These are phyloP conservation scores for Chalcis sispes DNA, from an alignment of 2,888 invertebrate genomes.

Conservation along the genomic window DNA sequence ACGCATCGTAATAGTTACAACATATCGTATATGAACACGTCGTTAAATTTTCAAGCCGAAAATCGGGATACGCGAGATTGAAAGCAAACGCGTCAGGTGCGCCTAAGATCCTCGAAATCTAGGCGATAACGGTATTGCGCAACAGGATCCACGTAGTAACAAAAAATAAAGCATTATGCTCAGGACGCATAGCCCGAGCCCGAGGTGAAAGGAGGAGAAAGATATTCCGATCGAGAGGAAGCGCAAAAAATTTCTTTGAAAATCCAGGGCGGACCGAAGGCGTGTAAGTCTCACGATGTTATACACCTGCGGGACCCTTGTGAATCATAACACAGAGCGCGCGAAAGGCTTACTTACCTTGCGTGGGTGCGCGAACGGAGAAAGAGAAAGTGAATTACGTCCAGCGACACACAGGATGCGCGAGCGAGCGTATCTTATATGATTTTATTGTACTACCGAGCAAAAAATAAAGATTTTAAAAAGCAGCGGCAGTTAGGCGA, in stretches of 20 bases:
- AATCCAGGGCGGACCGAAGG: not conserved
- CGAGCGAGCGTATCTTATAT: no score
- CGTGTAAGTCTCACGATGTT: slow-evolving; percentile 18
- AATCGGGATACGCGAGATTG: not conserved
- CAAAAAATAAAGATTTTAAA: slow-evolving; percentile 10
- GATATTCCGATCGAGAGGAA: slow-evolving; percentile 10
- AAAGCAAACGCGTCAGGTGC: slow-evolving; percentile 39
- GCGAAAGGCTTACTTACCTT: slow-evolving; percentile 41
- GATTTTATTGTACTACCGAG: not conserved
- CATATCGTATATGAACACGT: not conserved
- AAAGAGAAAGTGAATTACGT: slow-evolving; percentile 13
- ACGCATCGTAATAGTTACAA: slow-evolving; percentile 7
- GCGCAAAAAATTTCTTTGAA: slow-evolving; percentile 38
- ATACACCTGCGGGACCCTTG: slow-evolving; percentile 41
- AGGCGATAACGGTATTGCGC: slow-evolving; percentile 47
- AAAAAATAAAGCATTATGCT: not conserved
- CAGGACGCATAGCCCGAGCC: no score
- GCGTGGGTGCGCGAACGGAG: slow-evolving; percentile 12
- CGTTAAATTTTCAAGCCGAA: not conserved
- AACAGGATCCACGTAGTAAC: slow-evolving; percentile 6
- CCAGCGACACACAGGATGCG: slow-evolving; percentile 10
- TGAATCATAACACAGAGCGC: slow-evolving; percentile 24
- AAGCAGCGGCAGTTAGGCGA: not conserved
- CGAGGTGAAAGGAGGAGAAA: slow-evolving; percentile 23
- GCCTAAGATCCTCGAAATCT: slow-evolving; percentile 10